A percentile compares a stretch with the other conserved stretches of the same genome.
Evolutionary conservation across 2,797 vertebrate genomes (phyloP).

Genomic region (Enteromius viviparus): DNA sequence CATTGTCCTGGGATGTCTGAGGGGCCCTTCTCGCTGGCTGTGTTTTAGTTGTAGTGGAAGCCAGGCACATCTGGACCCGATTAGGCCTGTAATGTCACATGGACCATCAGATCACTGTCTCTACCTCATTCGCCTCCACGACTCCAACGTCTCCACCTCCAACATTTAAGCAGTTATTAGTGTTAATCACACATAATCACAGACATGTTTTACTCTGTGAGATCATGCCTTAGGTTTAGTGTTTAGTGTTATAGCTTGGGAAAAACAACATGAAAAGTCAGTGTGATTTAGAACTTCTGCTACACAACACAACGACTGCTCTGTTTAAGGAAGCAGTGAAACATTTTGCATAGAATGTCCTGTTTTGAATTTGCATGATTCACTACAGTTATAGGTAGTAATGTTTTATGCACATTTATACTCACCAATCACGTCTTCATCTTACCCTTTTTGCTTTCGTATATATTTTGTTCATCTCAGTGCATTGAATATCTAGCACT

Average conservation of each 20-base stretch:
- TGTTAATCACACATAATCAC: slow-evolving; percentile 19
- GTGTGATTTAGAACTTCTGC: background rate
- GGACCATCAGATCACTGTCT: slow-evolving; percentile 39
- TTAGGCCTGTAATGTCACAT: slow-evolving; percentile 51
- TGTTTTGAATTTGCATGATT: background rate
- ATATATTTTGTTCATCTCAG: background rate
- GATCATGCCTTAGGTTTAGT: background rate
- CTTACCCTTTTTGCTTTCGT: background rate
- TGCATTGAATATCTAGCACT: no score
- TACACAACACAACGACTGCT: background rate
- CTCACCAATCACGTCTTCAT: background rate
- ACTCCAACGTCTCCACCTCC: background rate
- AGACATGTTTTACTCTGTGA: slow-evolving; percentile 3
- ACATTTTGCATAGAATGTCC: background rate
- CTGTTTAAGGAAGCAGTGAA: background rate
- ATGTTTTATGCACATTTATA: background rate
- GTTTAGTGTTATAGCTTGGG: background rate
- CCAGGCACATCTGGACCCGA: slow-evolving; percentile 55
- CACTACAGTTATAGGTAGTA: background rate
- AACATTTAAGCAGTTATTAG: slow-evolving; percentile 11
- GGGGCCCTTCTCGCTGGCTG: slow-evolving; percentile 33
- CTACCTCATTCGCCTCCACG: slow-evolving; percentile 7
- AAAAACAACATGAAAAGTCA: slow-evolving; percentile 22
- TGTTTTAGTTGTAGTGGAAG: slow-evolving; percentile 39
- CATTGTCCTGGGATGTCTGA: background rate